phyloP scores from a whole-genome alignment of 2,797 vertebrate species.

The Ammospiza maritima region DNA sequence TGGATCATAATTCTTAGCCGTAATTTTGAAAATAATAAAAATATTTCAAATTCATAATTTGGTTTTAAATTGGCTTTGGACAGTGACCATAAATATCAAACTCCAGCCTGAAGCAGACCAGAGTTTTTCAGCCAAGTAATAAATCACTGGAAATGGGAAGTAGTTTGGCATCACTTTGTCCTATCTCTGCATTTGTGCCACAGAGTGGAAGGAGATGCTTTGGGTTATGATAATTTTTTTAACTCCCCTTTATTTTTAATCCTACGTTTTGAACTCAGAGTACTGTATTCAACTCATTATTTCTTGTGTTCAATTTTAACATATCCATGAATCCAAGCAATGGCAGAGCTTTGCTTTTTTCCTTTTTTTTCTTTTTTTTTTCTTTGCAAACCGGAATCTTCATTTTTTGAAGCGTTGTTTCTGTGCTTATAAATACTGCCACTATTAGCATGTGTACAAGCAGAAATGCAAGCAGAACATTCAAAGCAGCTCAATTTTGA shows the following conservation, averaged over 20 bases:
- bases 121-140: neutral
- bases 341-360: neutral
- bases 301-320: neutral
- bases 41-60: neutral
- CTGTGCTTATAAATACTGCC: neutral
- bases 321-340: neutral
- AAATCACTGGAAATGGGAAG: neutral
- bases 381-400: neutral
- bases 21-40: conserved; percentile 22
- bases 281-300: neutral
- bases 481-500: neutral
- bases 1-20: neutral
- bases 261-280: neutral
- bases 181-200: neutral
- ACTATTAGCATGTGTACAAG: neutral
- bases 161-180: neutral
- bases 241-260: neutral
- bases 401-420: neutral
- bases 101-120: neutral
- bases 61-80: conserved; percentile 12
- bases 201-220: neutral
- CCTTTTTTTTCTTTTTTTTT: neutral
- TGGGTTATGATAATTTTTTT: neutral
- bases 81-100: conserved; percentile 18
- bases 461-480: neutral